Evolutionary conservation across 2,797 vertebrate species (phyloP), one percentile per base, ranked within the genome.

Genomic region (Dermochelys coriacea): DNA sequence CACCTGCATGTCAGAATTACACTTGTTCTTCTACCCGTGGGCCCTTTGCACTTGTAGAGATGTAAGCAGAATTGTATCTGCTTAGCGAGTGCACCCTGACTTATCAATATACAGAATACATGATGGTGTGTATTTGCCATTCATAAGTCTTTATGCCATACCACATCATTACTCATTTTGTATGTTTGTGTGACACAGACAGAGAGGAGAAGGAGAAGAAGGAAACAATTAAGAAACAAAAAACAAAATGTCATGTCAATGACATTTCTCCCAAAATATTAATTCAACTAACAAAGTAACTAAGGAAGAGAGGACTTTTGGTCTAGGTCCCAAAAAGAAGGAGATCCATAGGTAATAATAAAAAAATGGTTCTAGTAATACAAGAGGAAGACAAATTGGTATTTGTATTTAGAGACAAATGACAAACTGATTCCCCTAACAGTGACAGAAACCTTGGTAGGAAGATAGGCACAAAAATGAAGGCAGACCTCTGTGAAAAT

Each of bases 401-500:
- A 85, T 82, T 95, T 95, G 91, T 45, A 82, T 88, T 93, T 89
- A 90, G 10, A 90, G 82, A 93, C n/a, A 51, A 96, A 93, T 68
- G 52, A 18, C 57, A 47, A 25, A 34, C n/a, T 88, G 85, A 64
- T 81, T 25, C 41, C 41, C 49, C 81, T 82, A 77, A 75, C 2
- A 81, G 31, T 80, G 79, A 86, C 77, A 97, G 80, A 81, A 96
- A 91, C 83, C 74, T 91, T 96, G 90, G 94, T 83, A 89, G 90
- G 51, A 90, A 93, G 87, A 37, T 1, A 85, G 6, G 47, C 93
- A 85, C 1, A 50, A 49, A 92, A 92, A 91, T 61, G 47, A 94
- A 95, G 85, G 61, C 86, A 12, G 49, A 84, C 82, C 84, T 93
- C 74, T 84, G 41, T 88, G 85, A 93, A 97, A 97, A 95, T 41